Evolutionary conservation across 2,888 invertebrate species (phyloP).

Genomic region (Conchocele bisecta): DNA sequence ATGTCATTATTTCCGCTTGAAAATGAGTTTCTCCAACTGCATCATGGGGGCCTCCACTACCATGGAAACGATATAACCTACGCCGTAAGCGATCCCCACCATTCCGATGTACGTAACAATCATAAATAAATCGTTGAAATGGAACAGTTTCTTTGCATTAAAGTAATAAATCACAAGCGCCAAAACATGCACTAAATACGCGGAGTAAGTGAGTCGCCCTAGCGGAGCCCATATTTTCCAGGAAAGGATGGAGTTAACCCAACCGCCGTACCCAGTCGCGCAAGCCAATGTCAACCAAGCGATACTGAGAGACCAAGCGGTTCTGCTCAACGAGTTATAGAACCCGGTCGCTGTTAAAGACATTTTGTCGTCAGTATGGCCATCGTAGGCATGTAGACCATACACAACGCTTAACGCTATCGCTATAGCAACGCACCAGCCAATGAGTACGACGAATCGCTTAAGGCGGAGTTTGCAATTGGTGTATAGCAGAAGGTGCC

Average conservation of each 20-base stretch:
- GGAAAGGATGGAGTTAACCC: constrained; percentile 91
- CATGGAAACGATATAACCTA: constrained; percentile 60
- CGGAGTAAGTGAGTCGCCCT: constrained; percentile 95
- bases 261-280: constrained; percentile 83
- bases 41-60: constrained; percentile 67
- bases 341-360: constrained; percentile 66
- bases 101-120: constrained; percentile 43
- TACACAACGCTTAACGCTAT: constrained; percentile 72
- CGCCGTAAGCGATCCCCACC: constrained; percentile 51
- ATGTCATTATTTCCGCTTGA: constrained; percentile 1
- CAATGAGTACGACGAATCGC: constrained; percentile 53
- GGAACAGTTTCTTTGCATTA: constrained; percentile 40
- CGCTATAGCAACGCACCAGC: constrained; percentile 74
- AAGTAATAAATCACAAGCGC: constrained; percentile 57
- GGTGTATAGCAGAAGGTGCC: constrained; percentile 77
- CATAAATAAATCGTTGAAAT: constrained; percentile 50
- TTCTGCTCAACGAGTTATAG: constrained; percentile 82
- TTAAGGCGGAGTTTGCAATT: constrained; percentile 61
- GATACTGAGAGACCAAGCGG: constrained; percentile 84
- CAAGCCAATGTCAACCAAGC: constrained; percentile 85
- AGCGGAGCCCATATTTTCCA: constrained; percentile 93
- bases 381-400: constrained; percentile 73
- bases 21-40: constrained; percentile 55
- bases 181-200: constrained; percentile 87
- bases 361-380: constrained; percentile 54